Evolutionary conservation across 2,113 vertebrate genomes (phyloP).

Genomic region (Ammodytes dubius): DNA sequence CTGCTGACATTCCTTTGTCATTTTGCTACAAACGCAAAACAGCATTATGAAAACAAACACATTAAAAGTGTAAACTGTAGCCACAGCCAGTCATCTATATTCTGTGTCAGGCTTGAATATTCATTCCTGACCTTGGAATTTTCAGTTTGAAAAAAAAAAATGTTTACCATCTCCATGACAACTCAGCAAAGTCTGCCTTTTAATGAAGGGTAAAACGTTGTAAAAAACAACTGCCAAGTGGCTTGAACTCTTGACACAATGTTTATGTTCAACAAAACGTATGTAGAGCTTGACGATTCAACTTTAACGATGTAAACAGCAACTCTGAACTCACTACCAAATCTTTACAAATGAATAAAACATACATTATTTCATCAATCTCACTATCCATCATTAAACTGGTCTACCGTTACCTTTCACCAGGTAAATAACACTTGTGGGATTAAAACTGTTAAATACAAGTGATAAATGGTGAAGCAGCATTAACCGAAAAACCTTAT

Average conservation of each 20-base stretch:
- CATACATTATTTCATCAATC: neutral
- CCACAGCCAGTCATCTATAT: neutral
- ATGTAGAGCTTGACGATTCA: too few species aligned
- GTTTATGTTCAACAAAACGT: too few species aligned
- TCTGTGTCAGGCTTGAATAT: neutral
- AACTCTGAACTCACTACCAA: neutral
- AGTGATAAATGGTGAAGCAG: neutral
- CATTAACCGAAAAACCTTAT: neutral
- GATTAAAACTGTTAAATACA: neutral
- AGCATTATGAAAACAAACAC: constrained; percentile 9
- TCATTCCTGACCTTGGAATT: neutral
- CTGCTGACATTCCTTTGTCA: neutral
- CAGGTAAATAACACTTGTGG: neutral
- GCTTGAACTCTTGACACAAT: too few species aligned
- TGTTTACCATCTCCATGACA: neutral
- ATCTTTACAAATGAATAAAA: neutral
- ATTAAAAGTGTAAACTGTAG: neutral
- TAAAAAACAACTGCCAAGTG: too few species aligned
- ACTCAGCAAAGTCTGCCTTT: neutral
- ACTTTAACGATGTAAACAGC: too few species aligned
- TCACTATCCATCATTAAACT: neutral
- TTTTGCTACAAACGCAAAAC: neutral
- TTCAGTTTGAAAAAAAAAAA: neutral
- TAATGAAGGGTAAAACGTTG: neutral
- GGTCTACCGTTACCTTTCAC: neutral